Evolutionary conservation across 2,113 vertebrate species (phyloP).

Genomic region (Cyanoramphus novaezelandiae): DNA sequence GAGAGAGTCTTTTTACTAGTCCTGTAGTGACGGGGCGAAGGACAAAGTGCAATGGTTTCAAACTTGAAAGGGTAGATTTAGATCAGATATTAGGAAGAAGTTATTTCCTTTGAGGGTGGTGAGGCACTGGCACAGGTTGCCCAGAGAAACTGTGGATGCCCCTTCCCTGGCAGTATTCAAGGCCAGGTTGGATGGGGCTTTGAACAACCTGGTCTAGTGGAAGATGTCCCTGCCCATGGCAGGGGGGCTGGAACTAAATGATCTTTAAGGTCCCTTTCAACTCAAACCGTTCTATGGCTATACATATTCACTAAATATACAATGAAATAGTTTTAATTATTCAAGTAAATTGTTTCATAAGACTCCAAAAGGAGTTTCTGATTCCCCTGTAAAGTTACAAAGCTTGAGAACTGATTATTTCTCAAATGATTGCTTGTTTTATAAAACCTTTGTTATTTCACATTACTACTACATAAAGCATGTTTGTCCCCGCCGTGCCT

Average conservation of each 20-base stretch:
- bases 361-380: not conserved
- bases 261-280: not conserved
- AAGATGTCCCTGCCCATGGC: not conserved
- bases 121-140: fast-evolving
- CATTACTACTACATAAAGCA: not conserved
- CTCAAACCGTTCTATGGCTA: not conserved
- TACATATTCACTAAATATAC: not conserved
- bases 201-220: not conserved
- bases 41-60: not conserved
- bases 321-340: not conserved
- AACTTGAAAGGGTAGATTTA: not conserved
- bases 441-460: not conserved
- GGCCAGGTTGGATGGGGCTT: not conserved
- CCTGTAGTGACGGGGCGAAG: not conserved
- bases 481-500: not conserved
- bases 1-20: not conserved
- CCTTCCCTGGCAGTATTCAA: not conserved
- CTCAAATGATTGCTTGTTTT: not conserved
- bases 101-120: not conserved
- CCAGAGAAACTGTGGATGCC: not conserved
- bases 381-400: not conserved
- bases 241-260: not conserved
- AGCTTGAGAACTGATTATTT: not conserved
- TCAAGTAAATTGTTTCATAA: not conserved
- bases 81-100: not conserved